These are phyloP conservation scores for Bothrops alternatus DNA, from an alignment of 2,797 vertebrate genomes.

Conservation along the genomic window DNA sequence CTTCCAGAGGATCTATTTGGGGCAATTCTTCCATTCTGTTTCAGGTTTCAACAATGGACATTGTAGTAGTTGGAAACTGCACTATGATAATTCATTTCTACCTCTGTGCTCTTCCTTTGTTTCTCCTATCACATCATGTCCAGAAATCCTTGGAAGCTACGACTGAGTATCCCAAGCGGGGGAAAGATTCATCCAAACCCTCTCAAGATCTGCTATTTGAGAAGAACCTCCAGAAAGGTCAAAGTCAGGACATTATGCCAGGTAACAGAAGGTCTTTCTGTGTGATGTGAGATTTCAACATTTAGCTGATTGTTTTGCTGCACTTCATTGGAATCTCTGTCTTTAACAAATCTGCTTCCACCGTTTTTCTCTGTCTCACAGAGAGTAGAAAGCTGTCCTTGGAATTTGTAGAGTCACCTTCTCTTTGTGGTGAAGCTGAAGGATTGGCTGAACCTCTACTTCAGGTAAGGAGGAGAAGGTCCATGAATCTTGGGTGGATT, in stretches of 20 bases:
- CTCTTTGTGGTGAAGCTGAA: no score
- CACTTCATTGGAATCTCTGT: no score
- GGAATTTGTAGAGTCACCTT: no score
- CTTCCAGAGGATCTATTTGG: background rate
- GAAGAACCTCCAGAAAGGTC: rapidly evolving
- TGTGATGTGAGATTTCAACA: background rate
- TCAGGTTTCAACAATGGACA: rapidly evolving
- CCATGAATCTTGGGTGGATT: background rate
- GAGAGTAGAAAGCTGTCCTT: background rate
- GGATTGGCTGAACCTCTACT: no score
- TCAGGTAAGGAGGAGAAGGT: no score
- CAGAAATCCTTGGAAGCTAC: no score
- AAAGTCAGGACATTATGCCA: background rate
- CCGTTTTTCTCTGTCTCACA: no score
- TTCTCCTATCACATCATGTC: background rate
- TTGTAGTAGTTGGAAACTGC: no score
- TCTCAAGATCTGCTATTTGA: background rate
- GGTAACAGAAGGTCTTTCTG: background rate
- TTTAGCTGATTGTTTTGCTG: background rate
- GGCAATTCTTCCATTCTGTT: background rate
- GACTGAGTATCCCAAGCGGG: background rate
- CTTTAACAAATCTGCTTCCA: no score
- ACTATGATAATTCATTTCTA: no score
- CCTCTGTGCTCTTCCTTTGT: background rate
- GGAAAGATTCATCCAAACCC: background rate